Base-by-base conservation (phyloP, 2,888 invertebrate genomes). In the Drosophila tanythrix region DNA sequence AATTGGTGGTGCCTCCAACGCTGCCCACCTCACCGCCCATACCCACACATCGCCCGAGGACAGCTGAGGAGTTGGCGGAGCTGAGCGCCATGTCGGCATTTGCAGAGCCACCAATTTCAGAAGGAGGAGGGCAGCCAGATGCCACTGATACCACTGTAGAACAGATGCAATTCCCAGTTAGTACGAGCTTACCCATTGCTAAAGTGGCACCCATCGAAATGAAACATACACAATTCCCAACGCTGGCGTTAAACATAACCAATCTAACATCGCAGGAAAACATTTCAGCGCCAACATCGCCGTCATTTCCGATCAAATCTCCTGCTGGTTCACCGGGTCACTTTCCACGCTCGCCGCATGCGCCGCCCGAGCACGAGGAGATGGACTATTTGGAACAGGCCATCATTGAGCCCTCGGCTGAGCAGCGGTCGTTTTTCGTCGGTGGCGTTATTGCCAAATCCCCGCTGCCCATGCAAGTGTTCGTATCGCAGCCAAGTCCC, bases 341-440 rank as follows among this genome's bases (percentile, higher is more conserved):
- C n/a, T 92, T 92, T 72, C 91, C 91, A 18, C 87, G 76, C 21
- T 89, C 91, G 0, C 89, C 91, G 1, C 81, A 72, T 52, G 75
- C 83, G 6, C 75, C 59, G 2, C 55, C 55, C 1, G 88, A 83
- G 27, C 65, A 72, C 5, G 56, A 79, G 3, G 71, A 82, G 35
- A 79, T 84, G 60, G 33, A 69, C 8, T 91, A 84, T 65, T 50
- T 92, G 33, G 91, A 91, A 29, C 83, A 86, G 70, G 90, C 86
- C 0, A 78, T 80, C 31, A 79, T 79, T 8, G 74, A 75, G 51
- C 70, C 71, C 1, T 64, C 70, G 0, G 13, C 18, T 15, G 75
- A 82, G 7, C 75, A 68, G 3, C 63, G 48, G 2, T 36, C 62
- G 0, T 53, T 63, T 53, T 18, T 68, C 53, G n/a, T 68, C 4